Evolutionary conservation across 2,113 vertebrate genomes (phyloP), one percentile per base, ranked within the genome.

Genomic region (Cheilinus undulatus): DNA sequence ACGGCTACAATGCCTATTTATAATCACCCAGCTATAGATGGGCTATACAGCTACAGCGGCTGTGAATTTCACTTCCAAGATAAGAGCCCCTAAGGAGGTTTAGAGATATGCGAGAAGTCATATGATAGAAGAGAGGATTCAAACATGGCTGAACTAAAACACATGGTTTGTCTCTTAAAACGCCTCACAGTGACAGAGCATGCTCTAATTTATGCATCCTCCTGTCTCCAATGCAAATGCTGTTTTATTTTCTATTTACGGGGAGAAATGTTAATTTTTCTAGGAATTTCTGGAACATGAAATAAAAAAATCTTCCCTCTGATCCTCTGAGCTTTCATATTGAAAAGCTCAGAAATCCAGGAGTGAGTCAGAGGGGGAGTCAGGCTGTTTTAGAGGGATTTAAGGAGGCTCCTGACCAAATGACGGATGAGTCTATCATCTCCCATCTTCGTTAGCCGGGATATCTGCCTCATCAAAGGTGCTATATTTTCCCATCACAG

Each of bases 1-100:
- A 84, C 54, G 20, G 40, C 70, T 61, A 73, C 51, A 87, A 84
- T 78, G 69, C 76, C 65, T 84, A 51, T 90, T 86, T 84, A 78
- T 79, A 86, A 83, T 85, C 65, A 76, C 50, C 26, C 20, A 61
- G 63, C 63, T 68, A 78, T 69, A 49, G 60, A 69, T 52, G 48
- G 67, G 38, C 40, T 34, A 34, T 46, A 72, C 4, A 54, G 73
- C 66, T 53, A 56, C 58, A 58, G 61, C 69, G 51, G 45, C 26
- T 56, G 56, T 52, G 59, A 24, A 70, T 73, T 69, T 28, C 68
- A 71, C 75, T 72, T 12, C n/a, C 45, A 57, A 65, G 68, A 72
- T 70, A 76, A 59, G 64, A 4, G 20, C 48, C 63, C 61, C 5
- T 4, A 40, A 72, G 53, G 74, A 46, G 30, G 62, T 63, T 63